Evolutionary conservation across 2,113 vertebrate genomes (phyloP), one percentile per base, ranked within the genome.

Genomic region (Poicephalus gulielmi): DNA sequence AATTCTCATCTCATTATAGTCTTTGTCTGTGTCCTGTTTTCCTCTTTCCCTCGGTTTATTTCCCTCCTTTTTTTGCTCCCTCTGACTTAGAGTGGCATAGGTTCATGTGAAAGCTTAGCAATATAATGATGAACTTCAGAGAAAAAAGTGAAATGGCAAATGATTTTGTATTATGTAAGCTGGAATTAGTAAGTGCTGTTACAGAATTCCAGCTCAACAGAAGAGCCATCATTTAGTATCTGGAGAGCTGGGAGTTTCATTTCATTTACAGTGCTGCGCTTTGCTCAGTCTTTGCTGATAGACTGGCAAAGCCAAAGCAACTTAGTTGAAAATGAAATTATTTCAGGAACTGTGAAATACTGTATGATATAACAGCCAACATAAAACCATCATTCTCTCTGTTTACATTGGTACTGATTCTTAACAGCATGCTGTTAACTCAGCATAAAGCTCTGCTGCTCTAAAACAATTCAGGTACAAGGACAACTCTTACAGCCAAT

Each of bases 391-490:
- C 90, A 74, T 67, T 91, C 89, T 96, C 94, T 73, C 55, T 92
- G 94, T 97, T 97, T 95, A 96, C 88, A 68, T 55, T 71, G 35
- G 92, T 95, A 82, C 91, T 81, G 87, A 93, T 95, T 92, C 95
- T 88, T 96, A 97, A 95, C 49, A 91, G 82, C 64, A 59, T 59
- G 95, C 91, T 93, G 75, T 91, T 98, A 96, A 92, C 92, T 96
- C 95, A 95, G 91, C 91, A 85, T 88, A 97, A 97, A 97, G 91
- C 83, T 96, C 87, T 81, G 88, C 92, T 92, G 96, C 96, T 96
- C 94, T 79, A 90, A 96, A 98, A 96, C 91, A 96, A 90, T 88
- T 95, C 93, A 96, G 83, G 92, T 98, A 96, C 97, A 97, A 96
- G 96, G 96, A 80, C 83, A 96, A 92, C 82, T 85, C 83, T 74